phyloP scores from a whole-genome alignment of 2,113 vertebrate species.

The Tursiops truncatus region DNA sequence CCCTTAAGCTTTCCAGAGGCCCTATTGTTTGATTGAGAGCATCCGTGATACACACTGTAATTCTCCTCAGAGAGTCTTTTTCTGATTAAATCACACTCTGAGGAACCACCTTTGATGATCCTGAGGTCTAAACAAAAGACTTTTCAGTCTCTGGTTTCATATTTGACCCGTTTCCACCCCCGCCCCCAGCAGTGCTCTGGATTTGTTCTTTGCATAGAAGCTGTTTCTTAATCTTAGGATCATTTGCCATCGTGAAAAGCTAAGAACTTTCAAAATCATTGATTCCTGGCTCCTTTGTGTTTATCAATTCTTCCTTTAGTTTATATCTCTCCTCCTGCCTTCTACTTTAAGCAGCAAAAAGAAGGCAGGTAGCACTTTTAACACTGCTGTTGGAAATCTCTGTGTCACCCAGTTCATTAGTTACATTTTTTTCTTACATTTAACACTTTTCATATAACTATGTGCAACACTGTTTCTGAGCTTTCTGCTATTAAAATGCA shows the following conservation, averaged over 20 bases:
- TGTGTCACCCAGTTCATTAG: neutral
- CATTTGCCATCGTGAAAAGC: neutral
- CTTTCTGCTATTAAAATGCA: neutral
- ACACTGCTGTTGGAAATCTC: neutral
- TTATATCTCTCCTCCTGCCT: neutral
- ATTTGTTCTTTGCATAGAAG: neutral
- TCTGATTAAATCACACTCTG: neutral
- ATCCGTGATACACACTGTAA: neutral
- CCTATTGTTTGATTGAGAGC: neutral
- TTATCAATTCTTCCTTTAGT: neutral
- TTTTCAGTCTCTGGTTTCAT: neutral
- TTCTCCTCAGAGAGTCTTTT: neutral
- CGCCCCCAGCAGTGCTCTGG: neutral
- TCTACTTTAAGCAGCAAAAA: neutral
- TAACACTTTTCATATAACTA: neutral
- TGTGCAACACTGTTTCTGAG: neutral
- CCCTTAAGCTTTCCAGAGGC: neutral
- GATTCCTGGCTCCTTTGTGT: neutral
- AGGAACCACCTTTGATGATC: neutral
- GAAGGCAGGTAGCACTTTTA: neutral
- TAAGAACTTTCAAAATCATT: neutral
- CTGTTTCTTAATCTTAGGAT: neutral
- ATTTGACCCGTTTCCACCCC: neutral
- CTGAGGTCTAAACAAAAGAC: neutral
- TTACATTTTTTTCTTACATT: neutral